Evolutionary conservation across 2,888 invertebrate species (phyloP), one percentile per base, ranked within the genome.

Genomic region (Acanthosoma haemorrhoidale): DNA sequence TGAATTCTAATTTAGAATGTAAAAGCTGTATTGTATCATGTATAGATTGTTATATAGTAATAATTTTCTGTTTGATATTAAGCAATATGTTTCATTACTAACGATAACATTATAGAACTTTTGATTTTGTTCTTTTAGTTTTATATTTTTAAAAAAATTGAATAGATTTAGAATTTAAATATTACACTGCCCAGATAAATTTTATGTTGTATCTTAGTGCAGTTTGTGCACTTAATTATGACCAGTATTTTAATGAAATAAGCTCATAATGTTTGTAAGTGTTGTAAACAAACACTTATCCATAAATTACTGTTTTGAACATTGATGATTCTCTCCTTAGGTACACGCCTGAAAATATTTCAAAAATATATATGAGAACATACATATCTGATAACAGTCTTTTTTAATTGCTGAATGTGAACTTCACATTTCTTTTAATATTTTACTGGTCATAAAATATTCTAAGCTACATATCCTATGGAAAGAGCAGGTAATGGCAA

Each of bases 141-240:
- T 21, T 21, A 15, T 39, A 25, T 38, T 6, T 64, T 21, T n/a
- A n/a, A 41, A 38, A 34, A 39, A 29, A 36, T 29, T 13, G 25
- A 58, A 5, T 36, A 32, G 59, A n/a, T n/a, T 15, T 59, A 18
- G 31, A 59, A 59, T 4, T 13, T 59, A 59, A 31, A 32, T 15
- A 64, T 39, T 25, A 64, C 64, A 64, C 64, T 64, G 64, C 64
- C 64, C 64, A 64, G 11, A 25, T 29, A 38, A 29, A n/a, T n/a
- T n/a, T n/a, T n/a, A n/a, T 39, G 36, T 61, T 61, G 29, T 58
- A n/a, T 32, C 59, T 25, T 51, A n/a, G 51, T 51, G 51, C 51
- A 25, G 8, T 51, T 25, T n/a, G 8, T 51, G 51, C 51, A 51
- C 51, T 51, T 5, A 25, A 51, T 51, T 51, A 51, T 51, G 51